Conservation (phyloP, 2,888 invertebrate genomes). For the Gari tellinella region DNA sequence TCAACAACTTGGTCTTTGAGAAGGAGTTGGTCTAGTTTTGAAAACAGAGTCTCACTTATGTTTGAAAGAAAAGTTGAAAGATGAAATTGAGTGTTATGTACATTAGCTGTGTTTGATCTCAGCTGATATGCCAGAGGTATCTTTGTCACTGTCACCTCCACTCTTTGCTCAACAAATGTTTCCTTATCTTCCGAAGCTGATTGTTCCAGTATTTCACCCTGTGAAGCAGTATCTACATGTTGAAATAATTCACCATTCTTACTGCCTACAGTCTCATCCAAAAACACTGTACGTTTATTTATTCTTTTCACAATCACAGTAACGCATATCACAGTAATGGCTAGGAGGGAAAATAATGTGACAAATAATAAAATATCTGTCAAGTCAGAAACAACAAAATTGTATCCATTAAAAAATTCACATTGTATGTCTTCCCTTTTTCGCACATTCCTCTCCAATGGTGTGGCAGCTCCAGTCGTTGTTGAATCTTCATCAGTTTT, state of each 20-base stretch:
- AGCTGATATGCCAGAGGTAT: conserved; percentile 21
- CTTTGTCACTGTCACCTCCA: not conserved
- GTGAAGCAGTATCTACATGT: too few relatives aligned
- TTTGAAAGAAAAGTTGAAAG: conserved; percentile 57
- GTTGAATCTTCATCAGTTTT: not conserved
- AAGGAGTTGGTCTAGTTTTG: conserved; percentile 70
- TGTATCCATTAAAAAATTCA: not conserved
- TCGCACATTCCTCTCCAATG: too few relatives aligned
- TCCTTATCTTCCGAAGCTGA: not conserved
- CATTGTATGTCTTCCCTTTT: not conserved
- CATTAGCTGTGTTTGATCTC: not conserved
- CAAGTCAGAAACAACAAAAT: not conserved
- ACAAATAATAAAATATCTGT: not conserved
- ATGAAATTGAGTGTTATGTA: not conserved
- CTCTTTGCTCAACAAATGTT: not conserved
- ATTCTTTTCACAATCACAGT: not conserved
- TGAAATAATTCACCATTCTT: not conserved
- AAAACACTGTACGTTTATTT: not conserved
- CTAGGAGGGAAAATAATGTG: not conserved
- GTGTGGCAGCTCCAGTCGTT: not conserved
- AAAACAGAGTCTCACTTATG: conserved; percentile 64
- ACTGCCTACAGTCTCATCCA: too few relatives aligned
- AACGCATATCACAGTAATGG: not conserved
- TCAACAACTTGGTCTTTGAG: conserved; percentile 32
- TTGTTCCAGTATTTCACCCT: not conserved